Base-by-base conservation (phyloP, 2,113 vertebrate genomes). In the Rhinichthys klamathensis region DNA sequence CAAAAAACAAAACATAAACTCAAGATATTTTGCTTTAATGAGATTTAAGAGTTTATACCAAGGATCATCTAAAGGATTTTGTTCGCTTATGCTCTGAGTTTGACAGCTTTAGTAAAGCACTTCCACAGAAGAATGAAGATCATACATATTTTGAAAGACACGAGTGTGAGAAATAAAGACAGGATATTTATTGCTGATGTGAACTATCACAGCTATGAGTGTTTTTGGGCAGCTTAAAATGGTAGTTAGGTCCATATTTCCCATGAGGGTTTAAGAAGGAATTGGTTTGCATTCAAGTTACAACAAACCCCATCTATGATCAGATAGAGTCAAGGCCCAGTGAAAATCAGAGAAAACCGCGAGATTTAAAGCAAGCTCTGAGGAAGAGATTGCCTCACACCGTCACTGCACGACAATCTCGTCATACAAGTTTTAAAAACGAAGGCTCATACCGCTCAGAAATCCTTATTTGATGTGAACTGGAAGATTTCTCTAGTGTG, bases 381-480 rank as follows among this genome's bases (percentile, higher is more conserved):
- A 60, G 15, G 58, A 44, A 8, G 23, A 80, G 46, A 65, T 3
- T 4, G 74, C 74, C 56, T 77, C 49, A 80, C 23, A 58, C 9
- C 61, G 51, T 51, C 25, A 8, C 9, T 69, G 80, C 80, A n/a
- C 1, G 80, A 82, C 80, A 82, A 82, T 51, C 60, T 80, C 41
- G 15, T 27, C n/a, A 21, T 41, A 12, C n/a, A 2, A 2, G 54
- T 79, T 79, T 60, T 61, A 11, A 27, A 70, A 70, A 6, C 1
- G 7, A 38, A 21, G 1, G 49, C 67, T 38, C 38, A 41, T 41
- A 41, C 8, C 38, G 38, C 38, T 67, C 32, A 9, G 30, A 65
- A 65, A 65, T 65, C 6, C 15, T 30, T 30, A 6, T 49, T 49
- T 35, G 30, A 10, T 4, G 21, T 16, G 2, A 63, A 46, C 77